Base-by-base conservation (phyloP, 1,140 invertebrate species). In the Drosophila sucinea region DNA sequence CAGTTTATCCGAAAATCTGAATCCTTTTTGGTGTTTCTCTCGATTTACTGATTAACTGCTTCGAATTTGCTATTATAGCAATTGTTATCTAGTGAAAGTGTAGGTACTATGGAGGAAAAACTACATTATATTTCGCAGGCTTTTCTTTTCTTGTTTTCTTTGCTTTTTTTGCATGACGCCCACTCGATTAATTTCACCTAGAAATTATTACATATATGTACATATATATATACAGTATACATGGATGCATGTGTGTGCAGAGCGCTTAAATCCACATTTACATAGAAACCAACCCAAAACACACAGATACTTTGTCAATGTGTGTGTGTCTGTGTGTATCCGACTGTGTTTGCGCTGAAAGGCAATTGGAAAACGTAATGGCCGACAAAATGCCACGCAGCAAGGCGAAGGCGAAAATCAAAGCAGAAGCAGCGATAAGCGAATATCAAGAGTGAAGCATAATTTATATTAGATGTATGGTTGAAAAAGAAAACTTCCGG, bases 401-500 rank as follows among this genome's bases (percentile, higher is more conserved):
- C 76, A 69, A 72, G 62, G 72, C 67, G 71, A 64, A 76, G 70
- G 79, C 77, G 55, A 51, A 51, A 51, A 51, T 33, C 30, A 77
- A 83, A 87, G 76, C 77, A 89, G 62, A 86, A 83, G 72, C 72
- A 69, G 47, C 65, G 70, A 87, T 77, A 86, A 65, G 62, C 60
- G 73, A 79, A 84, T 76, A 72, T 60, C 47, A 70, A 61, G 65
- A 60, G 54, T 33, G 61, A 74, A 61, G 33, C 78, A 65, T 41
- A 78, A 78, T 70, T 58, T 56, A 74, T 72, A 65, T 65, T 10
- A 70, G 70, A 89, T 80, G 82, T 67, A 69, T 84, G 84, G 77
- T 83, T 83, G 67, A 77, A 87, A 87, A 87, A 89, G 79, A 87
- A 87, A 87, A 87, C 80, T 87, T 89, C 83, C 83, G 83, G 84